A percentile compares a stretch with the other conserved stretches of the same genome.
Conservation (phyloP, 2,888 invertebrate species). For the Peribatodes rhomboidaria region DNA sequence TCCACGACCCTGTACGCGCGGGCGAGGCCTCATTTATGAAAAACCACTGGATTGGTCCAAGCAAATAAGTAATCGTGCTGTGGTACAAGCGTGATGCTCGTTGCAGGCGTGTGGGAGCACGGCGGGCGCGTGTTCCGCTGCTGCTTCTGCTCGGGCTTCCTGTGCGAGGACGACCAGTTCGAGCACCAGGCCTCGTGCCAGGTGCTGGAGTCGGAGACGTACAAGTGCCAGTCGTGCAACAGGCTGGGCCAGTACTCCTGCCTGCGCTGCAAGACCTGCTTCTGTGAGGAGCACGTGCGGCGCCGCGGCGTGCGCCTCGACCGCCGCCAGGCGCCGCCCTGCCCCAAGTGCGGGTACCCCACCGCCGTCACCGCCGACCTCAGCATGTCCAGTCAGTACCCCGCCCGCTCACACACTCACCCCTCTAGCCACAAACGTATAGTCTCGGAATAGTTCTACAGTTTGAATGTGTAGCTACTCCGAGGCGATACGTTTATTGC, state of each 20-base stretch:
- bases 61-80: too few species aligned
- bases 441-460: too few species aligned
- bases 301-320: slow-evolving; percentile 78
- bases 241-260: slow-evolving; percentile 98
- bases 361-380: slow-evolving; percentile 98
- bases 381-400: slow-evolving; percentile 95
- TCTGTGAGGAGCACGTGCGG: slow-evolving; percentile 98
- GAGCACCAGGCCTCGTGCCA: slow-evolving; percentile 99
- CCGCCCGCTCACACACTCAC: too few species aligned
- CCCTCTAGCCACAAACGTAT: too few species aligned
- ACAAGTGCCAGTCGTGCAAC: slow-evolving; percentile 98
- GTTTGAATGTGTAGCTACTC: too few species aligned
- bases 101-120: slow-evolving; percentile 95
- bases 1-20: too few species aligned
- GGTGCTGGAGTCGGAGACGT: slow-evolving; percentile 97
- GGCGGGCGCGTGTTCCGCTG: slow-evolving; percentile 97
- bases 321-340: slow-evolving; percentile 87
- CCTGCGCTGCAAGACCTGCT: slow-evolving; percentile 97
- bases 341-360: slow-evolving; percentile 97
- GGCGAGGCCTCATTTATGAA: too few species aligned
- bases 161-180: slow-evolving; percentile 98
- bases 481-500: too few species aligned
- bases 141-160: slow-evolving; percentile 94
- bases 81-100: too few species aligned
- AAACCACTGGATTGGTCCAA: too few species aligned